Evolutionary conservation across 2,797 vertebrate species (phyloP).

Genomic region (Pseudochaenichthys georgianus): DNA sequence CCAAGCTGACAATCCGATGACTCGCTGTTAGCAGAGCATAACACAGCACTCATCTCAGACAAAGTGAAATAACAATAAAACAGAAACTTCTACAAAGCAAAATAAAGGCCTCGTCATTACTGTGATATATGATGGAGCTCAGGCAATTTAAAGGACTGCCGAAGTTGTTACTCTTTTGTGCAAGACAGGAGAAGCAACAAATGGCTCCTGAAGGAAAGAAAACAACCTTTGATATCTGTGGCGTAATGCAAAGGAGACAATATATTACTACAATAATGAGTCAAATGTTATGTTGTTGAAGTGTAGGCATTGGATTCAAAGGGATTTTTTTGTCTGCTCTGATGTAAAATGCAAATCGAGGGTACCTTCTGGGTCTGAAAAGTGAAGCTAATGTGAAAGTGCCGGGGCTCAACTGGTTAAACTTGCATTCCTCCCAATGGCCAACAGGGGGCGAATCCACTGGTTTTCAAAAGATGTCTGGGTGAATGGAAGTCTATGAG

Average conservation of each 20-base stretch:
- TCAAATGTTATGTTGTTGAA: no score
- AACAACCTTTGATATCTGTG: constrained; percentile 12
- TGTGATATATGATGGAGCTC: constrained; percentile 23
- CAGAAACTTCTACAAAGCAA: constrained; percentile 22
- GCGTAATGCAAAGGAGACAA: neutral
- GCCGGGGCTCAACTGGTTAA: no score
- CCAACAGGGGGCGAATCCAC: no score
- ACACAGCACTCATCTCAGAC: constrained; percentile 9
- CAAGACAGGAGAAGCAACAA: constrained; percentile 3
- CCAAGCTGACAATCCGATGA: neutral
- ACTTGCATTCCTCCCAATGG: no score
- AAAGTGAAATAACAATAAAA: constrained; percentile 32
- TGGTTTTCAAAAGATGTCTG: no score
- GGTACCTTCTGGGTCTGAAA: no score
- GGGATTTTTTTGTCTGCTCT: no score
- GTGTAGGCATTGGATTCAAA: no score
- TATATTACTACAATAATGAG: neutral
- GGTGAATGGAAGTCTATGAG: no score
- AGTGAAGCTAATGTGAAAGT: no score
- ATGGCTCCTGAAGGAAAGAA: constrained; percentile 13
- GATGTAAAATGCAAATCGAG: no score
- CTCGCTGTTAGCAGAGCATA: constrained; percentile 2
- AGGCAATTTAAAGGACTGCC: constrained; percentile 19
- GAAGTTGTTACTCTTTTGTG: constrained; percentile 29
- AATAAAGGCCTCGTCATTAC: constrained; percentile 26